A percentile compares a stretch with the other conserved stretches of the same genome.
These are phyloP conservation scores for Leptogaster cylindrica DNA, from an alignment of 2,888 invertebrate genomes.

Conservation along the genomic window DNA sequence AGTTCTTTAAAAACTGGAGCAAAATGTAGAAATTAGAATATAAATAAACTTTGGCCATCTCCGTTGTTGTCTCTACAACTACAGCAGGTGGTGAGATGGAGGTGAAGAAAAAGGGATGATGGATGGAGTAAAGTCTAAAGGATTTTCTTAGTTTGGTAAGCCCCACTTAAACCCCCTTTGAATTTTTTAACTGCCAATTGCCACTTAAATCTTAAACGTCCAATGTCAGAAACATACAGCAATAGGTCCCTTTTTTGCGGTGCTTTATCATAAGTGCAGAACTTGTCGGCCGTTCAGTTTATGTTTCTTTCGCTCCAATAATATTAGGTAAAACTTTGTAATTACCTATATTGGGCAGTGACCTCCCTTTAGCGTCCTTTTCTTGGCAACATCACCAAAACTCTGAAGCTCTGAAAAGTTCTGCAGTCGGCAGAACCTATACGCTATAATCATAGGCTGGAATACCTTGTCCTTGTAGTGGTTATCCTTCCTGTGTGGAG, in stretches of 20 bases:
- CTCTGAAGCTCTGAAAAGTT: no score
- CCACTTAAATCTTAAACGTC: neutral
- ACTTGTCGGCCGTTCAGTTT: neutral
- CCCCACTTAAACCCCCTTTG: conserved; percentile 3
- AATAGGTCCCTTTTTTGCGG: neutral
- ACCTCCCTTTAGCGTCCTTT: neutral
- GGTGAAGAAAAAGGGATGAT: neutral
- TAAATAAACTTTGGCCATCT: conserved; percentile 22
- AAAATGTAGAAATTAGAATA: neutral
- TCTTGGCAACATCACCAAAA: neutral
- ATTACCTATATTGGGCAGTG: conserved; percentile 36
- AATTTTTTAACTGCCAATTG: conserved; percentile 18
- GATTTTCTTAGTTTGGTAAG: conserved; percentile 6
- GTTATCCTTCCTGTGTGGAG: neutral
- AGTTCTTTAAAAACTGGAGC: neutral
- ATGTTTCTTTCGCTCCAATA: no score
- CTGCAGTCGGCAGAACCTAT: no score
- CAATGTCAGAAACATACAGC: neutral
- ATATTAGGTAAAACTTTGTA: conserved; percentile 42
- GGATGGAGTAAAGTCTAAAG: neutral
- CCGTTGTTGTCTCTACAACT: neutral
- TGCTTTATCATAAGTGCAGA: conserved; percentile 12
- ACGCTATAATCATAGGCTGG: conserved; percentile 7
- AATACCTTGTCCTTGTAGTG: neutral
- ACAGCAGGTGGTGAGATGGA: neutral